Base-by-base conservation (phyloP, 2,797 vertebrate species). In the Platalea minor region DNA sequence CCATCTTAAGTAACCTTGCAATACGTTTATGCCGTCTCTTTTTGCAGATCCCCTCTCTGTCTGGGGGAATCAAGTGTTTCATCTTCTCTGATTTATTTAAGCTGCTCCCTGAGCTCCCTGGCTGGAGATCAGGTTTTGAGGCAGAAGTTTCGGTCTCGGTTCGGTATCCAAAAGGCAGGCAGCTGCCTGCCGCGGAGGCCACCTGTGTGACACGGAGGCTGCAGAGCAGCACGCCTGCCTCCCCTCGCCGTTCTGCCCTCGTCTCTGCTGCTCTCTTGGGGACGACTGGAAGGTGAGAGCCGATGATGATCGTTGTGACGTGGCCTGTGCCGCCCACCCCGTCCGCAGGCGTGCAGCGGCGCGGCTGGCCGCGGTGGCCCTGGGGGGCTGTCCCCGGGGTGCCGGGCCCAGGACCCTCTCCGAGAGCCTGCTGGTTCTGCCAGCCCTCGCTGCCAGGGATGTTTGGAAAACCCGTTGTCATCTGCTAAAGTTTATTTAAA, bases 271-370 rank as follows among this genome's bases (percentile, higher is more conserved):
- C 33, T 68, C 48, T 17, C 45, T 60, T 25, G 7, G 18, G 39
- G 50, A 5, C 12, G 76, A 5, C 17, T 59, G 65, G 50, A 59
- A 51, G 50, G 41, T n/a, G 15, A 9, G 59, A 87, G 59, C 17
- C 41, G 20, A 3, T 3, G 23, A 9, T 37, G 67, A 12, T 3
- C 3, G 0, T 33, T 48, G 3, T 18, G 72, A 13, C 0, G 0
- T 31, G 46, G 68, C 21, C 63, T 50, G 68, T 67, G 41, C 43
- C 0, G 0, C 41, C 29, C 9, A 0, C 8, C 28, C 69, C 9
- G 2, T 14, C 60, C 9, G 1, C 1, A 6, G 20, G 29, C 11
- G 7, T 8, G 51, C 8, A 1, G 51, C 10, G 43, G 33, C 43
- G 76, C 2, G 5, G 67, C 10, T 1, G 2, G 12, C 28, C 5